phyloP scores from a whole-genome alignment of 2,113 vertebrate genomes.

The Ginglymostoma cirratum region DNA sequence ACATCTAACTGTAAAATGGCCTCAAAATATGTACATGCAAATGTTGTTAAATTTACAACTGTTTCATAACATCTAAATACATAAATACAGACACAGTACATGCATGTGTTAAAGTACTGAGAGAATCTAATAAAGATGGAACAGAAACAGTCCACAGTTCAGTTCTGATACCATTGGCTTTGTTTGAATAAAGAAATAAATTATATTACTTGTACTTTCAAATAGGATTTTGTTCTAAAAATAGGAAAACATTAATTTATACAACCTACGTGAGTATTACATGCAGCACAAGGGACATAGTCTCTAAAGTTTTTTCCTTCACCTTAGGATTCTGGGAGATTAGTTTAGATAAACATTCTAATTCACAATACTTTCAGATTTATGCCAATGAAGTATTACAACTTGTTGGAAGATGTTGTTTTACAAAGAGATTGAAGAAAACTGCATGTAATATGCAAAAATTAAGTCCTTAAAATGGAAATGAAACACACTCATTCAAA shows the following conservation, averaged over 20 bases:
- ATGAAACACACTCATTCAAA: neutral
- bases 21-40: neutral
- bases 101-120: neutral
- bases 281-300: neutral
- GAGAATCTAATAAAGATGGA: neutral
- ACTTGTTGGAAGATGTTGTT: neutral
- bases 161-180: neutral
- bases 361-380: neutral
- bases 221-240: neutral
- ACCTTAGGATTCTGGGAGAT: neutral
- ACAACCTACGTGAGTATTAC: no score
- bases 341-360: neutral
- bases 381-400: neutral
- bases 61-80: neutral
- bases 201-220: neutral
- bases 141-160: neutral
- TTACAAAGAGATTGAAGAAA: neutral
- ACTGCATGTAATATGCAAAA: neutral
- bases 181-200: conserved; percentile 2
- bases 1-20: neutral
- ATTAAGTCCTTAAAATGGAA: neutral
- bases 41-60: neutral
- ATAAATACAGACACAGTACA: neutral
- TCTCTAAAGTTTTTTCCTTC: neutral
- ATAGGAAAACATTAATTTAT: neutral